Base-by-base conservation (phyloP, 2,888 invertebrate genomes). In the Drosophila rubida region DNA sequence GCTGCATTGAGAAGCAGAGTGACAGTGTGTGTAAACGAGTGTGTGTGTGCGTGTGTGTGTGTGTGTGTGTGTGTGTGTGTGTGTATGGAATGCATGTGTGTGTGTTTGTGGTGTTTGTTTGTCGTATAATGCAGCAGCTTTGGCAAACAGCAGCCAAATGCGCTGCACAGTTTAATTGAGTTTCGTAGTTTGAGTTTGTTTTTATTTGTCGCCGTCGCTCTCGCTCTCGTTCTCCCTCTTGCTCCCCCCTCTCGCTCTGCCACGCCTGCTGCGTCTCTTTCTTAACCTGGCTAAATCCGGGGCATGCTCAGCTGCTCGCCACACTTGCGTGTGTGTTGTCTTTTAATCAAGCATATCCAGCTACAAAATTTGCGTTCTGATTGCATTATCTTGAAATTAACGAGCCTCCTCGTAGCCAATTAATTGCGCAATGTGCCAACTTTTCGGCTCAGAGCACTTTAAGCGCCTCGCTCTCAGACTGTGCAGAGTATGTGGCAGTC, bases 141-240 rank as follows among this genome's bases (percentile, higher is more conserved):
- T 14, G 6, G 14, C 35, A 35, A 35, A 51, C 58, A 53, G 19
- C 54, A 60, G 32, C 22, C 51, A 48, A 68, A 67, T 72, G 69
- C 51, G 64, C 49, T 41, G 39, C 48, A 54, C 50, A 69, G 37
- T 72, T 80, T 80, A 86, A 86, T 83, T 80, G 73, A 75, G 73
- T 83, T 80, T 64, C 48, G 37, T 53, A 69, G 49, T 64, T 69
- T 23, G 23, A 44, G 35, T 55, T 65, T 46, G 55, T 37, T 50
- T 60, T 37, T 14, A 27, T 54, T 37, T 35, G 11, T 6, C 6
- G 4, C 9, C 11, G n/a, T 48, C 16, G 7, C 19, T 8, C 11
- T 25, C 4, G 7, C 41, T n/a, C 41, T 9, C 19, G n/a, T n/a
- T 32, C 7, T 23, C 35, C 4, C 23, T 23, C 23, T 13, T 11